phyloP scores from a whole-genome alignment of 2,797 vertebrate genomes.

The Argyrosomus regius region DNA sequence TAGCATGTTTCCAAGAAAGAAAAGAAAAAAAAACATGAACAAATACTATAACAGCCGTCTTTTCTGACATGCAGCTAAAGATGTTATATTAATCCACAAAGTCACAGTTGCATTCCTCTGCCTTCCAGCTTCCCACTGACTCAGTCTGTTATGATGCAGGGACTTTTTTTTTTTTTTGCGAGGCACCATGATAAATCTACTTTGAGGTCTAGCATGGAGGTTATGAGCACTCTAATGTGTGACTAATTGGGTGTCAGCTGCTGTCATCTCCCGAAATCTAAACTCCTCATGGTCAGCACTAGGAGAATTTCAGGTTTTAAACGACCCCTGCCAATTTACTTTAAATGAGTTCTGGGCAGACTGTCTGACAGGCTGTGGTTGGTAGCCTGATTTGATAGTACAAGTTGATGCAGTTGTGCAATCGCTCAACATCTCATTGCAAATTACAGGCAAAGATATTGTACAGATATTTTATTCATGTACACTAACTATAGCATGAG shows the following conservation, averaged over 20 bases:
- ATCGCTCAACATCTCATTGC: background rate
- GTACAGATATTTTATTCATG: background rate
- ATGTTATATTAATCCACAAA: conserved; percentile 8
- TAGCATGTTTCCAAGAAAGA: background rate
- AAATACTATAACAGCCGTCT: background rate
- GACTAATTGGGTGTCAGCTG: conserved; percentile 44
- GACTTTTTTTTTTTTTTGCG: conserved; percentile 1
- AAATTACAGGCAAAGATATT: background rate
- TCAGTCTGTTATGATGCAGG: conserved; percentile 30
- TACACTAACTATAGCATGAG: background rate
- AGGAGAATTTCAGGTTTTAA: conserved; percentile 27
- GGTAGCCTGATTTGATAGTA: background rate
- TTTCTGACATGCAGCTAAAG: conserved; percentile 17
- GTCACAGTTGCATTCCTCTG: conserved; percentile 12
- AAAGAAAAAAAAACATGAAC: background rate
- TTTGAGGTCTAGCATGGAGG: conserved; percentile 30
- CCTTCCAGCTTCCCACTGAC: conserved; percentile 19
- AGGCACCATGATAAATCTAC: conserved; percentile 42
- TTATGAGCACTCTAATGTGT: conserved; percentile 40
- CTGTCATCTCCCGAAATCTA: conserved; percentile 39
- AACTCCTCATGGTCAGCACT: conserved; percentile 15
- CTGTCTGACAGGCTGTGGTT: background rate
- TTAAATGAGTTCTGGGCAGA: conserved; percentile 3
- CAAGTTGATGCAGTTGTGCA: background rate
- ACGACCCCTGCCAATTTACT: conserved; percentile 2